Percentiles rank a stretch among this genome's conserved stretches.
These are phyloP conservation scores for Rallus crepitans DNA, from an alignment of 2,797 vertebrate species.

Conservation along the genomic window DNA sequence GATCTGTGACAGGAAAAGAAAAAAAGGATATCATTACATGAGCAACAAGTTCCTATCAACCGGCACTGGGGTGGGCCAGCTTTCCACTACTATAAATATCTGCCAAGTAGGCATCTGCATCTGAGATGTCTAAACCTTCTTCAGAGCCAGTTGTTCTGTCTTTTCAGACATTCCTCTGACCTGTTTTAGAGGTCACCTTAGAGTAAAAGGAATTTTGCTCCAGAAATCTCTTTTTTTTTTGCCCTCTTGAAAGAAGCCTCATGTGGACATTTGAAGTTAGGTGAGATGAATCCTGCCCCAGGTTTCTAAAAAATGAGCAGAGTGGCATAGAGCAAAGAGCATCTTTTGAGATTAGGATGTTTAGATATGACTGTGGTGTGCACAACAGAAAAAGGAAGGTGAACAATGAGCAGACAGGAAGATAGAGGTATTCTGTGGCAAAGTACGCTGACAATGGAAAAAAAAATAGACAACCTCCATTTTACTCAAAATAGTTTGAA, in stretches of 20 bases:
- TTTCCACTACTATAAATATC: neutral
- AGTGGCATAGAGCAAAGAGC: neutral
- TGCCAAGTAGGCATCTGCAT: neutral
- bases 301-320: neutral
- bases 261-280: neutral
- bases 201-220: neutral
- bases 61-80: neutral
- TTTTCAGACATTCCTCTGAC: neutral
- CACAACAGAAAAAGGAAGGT: neutral
- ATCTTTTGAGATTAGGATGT: neutral
- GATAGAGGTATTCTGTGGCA: neutral
- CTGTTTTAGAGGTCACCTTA: neutral
- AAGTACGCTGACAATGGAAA: neutral
- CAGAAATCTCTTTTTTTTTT: neutral
- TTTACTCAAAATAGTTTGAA: neutral
- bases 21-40: neutral
- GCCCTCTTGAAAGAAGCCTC: neutral
- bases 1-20: constrained; percentile 79
- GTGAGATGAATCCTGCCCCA: neutral
- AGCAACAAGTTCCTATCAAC: neutral
- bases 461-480: neutral
- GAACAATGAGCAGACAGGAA: neutral
- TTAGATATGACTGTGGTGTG: neutral
- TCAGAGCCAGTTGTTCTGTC: neutral
- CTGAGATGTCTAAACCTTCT: neutral